A percentile compares a stretch with the other conserved stretches of the same genome.
phyloP scores from a whole-genome alignment of 2,113 vertebrate genomes.

The Agapornis roseicollis region DNA sequence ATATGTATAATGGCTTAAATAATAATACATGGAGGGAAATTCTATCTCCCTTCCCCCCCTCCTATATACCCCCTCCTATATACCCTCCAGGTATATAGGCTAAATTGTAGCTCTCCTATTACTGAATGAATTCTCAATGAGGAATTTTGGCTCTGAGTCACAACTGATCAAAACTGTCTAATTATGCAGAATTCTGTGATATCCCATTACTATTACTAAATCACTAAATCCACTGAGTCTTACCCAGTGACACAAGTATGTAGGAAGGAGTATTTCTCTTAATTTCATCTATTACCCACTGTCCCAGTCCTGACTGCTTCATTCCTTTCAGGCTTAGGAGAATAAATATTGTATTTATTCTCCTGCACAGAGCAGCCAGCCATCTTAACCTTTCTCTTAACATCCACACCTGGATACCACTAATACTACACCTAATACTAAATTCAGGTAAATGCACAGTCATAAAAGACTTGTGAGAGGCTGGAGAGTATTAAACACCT shows the following conservation, averaged over 20 bases:
- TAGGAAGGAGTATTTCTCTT: background rate
- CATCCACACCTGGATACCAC: background rate
- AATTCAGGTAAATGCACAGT: background rate
- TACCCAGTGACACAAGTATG: background rate
- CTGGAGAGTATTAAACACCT: background rate
- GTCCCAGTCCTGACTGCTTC: background rate
- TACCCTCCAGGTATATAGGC: no score
- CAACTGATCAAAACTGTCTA: accelerated
- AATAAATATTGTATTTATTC: no score
- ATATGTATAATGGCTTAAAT: background rate
- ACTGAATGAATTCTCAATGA: background rate
- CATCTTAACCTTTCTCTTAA: background rate
- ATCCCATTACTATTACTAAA: background rate
- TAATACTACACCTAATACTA: background rate
- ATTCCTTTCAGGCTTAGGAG: background rate
- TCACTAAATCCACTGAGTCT: background rate
- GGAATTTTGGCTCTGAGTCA: background rate
- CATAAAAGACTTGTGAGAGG: background rate
- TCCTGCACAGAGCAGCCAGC: background rate
- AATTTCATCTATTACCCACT: background rate
- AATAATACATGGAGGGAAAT: background rate
- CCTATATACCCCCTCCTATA: no score
- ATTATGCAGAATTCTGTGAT: background rate
- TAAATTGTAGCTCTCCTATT: background rate
- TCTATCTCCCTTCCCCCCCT: background rate